Evolutionary conservation across 1,140 invertebrate genomes (phyloP).

Genomic region (Drosophila pandora): DNA sequence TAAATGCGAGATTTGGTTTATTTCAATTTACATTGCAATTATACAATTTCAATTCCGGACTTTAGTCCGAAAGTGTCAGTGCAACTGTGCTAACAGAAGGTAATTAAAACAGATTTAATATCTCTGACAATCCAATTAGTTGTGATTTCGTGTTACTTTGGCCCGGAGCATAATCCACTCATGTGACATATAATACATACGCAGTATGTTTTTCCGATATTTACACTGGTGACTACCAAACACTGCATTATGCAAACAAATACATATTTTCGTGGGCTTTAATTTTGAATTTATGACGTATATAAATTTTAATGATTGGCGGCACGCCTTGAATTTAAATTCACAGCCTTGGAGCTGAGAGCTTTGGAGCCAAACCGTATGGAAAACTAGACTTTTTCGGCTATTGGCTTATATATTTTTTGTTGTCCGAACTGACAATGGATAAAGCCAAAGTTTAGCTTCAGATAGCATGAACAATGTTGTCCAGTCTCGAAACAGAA

Average conservation of each 20-base stretch:
- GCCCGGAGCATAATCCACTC: background rate
- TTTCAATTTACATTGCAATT: slow-evolving; percentile 11
- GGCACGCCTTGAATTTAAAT: slow-evolving; percentile 77
- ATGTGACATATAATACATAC: slow-evolving; percentile 2
- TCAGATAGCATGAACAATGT: slow-evolving; percentile 26
- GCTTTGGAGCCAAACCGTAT: slow-evolving; percentile 1
- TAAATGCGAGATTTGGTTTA: slow-evolving; percentile 5
- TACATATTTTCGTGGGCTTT: slow-evolving; percentile 32
- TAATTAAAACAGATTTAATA: slow-evolving; percentile 32
- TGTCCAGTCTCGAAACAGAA: slow-evolving; percentile 9
- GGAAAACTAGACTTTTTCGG: slow-evolving; percentile 19
- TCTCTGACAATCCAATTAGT: slow-evolving; percentile 39
- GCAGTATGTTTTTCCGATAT: slow-evolving; percentile 23
- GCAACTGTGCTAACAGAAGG: background rate
- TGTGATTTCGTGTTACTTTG: background rate
- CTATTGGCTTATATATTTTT: slow-evolving; percentile 24
- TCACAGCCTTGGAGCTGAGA: slow-evolving; percentile 60
- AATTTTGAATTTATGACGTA: slow-evolving; percentile 68
- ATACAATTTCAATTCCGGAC: background rate
- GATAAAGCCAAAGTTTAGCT: slow-evolving; percentile 19
- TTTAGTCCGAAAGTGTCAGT: slow-evolving; percentile 13
- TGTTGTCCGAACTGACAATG: slow-evolving; percentile 3
- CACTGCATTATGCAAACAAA: slow-evolving; percentile 17
- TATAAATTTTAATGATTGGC: slow-evolving; percentile 66
- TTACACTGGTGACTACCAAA: slow-evolving; percentile 18